Conservation (phyloP, 53 echinoderm and acorn worm species). For the Temnopleurus reevesii region DNA sequence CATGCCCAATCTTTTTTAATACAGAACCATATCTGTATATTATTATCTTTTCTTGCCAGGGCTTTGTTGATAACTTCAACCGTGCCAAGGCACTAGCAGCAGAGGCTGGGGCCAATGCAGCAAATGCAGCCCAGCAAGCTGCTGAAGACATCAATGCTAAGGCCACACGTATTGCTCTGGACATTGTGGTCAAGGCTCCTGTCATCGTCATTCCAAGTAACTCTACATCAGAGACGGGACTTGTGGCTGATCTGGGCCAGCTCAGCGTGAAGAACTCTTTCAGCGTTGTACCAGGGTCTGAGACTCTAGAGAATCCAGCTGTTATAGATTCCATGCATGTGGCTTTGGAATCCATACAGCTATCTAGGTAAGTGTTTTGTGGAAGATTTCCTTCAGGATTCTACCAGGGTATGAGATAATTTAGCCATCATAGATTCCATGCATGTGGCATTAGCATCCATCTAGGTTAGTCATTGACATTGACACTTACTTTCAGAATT, state of each 20-base stretch:
- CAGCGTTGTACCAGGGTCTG: constrained; percentile 76
- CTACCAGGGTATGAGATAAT: constrained; percentile 66
- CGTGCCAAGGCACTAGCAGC: constrained; percentile 91
- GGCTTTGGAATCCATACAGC: constrained; percentile 75
- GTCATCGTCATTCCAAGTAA: constrained; percentile 86
- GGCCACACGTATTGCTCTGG: constrained; percentile 81
- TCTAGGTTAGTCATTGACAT: no score
- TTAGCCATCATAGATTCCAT: constrained; percentile 86
- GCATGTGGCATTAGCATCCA: constrained; percentile 74
- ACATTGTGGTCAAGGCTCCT: constrained; percentile 90
- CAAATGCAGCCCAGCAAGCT: constrained; percentile 76
- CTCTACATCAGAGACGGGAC: constrained; percentile 74
- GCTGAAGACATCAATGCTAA: constrained; percentile 80
- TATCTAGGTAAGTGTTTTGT: constrained; percentile 93
- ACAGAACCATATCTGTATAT: no score
- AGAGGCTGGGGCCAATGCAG: constrained; percentile 87
- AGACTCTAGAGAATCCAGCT: constrained; percentile 68
- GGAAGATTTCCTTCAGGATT: constrained; percentile 89
- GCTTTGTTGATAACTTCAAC: constrained; percentile 90
- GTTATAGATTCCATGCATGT: constrained; percentile 88
- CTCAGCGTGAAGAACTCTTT: constrained; percentile 88
- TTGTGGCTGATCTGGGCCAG: constrained; percentile 90
- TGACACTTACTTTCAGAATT: no score
- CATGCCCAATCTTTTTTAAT: no score
- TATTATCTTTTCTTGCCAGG: constrained; percentile 55